Evolutionary conservation across 2,888 invertebrate genomes (phyloP).

Genomic region (Drosophila hamatofila): DNA sequence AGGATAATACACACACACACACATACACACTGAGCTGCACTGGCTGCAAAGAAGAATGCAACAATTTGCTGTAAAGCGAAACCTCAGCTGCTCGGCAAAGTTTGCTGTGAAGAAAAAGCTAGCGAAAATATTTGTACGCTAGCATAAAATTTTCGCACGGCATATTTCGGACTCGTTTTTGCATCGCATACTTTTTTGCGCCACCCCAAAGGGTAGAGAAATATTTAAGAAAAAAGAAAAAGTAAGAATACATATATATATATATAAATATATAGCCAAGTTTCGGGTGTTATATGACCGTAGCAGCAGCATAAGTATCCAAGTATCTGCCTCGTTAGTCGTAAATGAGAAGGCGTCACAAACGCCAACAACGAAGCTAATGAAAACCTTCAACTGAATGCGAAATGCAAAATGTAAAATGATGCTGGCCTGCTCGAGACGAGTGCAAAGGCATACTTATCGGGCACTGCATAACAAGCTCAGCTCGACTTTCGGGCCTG

Average conservation of each 20-base stretch:
- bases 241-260: not conserved
- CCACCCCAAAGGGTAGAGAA: not conserved
- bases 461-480: slow-evolving; percentile 52
- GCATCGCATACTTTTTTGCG: slow-evolving; percentile 28
- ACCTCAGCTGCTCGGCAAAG: slow-evolving; percentile 56
- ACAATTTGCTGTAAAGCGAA: slow-evolving; percentile 69
- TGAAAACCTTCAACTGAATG: slow-evolving; percentile 51
- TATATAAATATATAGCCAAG: slow-evolving; percentile 7
- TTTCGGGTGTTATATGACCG: slow-evolving; percentile 54
- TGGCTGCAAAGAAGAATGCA: slow-evolving; percentile 61
- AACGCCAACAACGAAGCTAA: slow-evolving; percentile 64
- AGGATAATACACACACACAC: slow-evolving; percentile 13
- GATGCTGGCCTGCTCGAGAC: slow-evolving; percentile 32
- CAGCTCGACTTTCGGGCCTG: slow-evolving; percentile 24
- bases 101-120: slow-evolving; percentile 9
- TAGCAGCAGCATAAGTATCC: slow-evolving; percentile 32
- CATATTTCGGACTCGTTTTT: slow-evolving; percentile 47
- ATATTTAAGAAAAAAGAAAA: slow-evolving; percentile 4
- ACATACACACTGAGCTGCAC: slow-evolving; percentile 12
- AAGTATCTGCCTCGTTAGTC: slow-evolving; percentile 61
- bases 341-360: slow-evolving; percentile 47
- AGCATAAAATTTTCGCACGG: slow-evolving; percentile 55
- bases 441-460: slow-evolving; percentile 27
- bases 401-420: slow-evolving; percentile 57
- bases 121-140: slow-evolving; percentile 32